phyloP scores from a whole-genome alignment of 2,113 vertebrate species.

The Lepus europaeus region DNA sequence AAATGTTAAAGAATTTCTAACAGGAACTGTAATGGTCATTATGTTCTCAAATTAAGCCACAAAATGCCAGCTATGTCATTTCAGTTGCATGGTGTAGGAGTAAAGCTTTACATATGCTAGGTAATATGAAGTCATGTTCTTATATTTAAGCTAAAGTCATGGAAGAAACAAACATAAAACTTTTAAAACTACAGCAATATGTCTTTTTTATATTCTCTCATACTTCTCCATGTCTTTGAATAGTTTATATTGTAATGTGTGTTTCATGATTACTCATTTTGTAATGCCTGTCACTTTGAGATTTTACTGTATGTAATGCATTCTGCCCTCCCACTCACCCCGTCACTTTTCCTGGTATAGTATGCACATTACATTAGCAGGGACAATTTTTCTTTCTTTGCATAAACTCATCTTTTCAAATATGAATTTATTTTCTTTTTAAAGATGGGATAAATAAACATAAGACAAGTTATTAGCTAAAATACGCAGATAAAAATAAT shows the following conservation, averaged over 20 bases:
- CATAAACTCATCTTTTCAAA: background rate
- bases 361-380: background rate
- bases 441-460: background rate
- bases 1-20: conserved; percentile 42
- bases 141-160: conserved; percentile 23
- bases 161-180: background rate
- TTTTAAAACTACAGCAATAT: background rate
- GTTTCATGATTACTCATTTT: conserved; percentile 18
- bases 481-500: conserved; percentile 51
- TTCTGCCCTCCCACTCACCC: background rate
- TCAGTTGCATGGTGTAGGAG: background rate
- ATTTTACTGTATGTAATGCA: background rate
- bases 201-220: background rate
- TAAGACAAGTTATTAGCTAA: background rate
- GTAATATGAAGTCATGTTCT: background rate
- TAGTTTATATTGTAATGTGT: background rate
- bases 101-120: background rate
- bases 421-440: background rate
- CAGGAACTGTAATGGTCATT: background rate
- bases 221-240: background rate
- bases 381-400: background rate
- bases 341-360: background rate
- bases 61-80: background rate
- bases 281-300: background rate
- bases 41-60: conserved; percentile 8